Percentiles rank a stretch among this genome's conserved stretches.
Evolutionary conservation across 2,797 vertebrate genomes (phyloP).

Genomic region (Cossypha heuglini): DNA sequence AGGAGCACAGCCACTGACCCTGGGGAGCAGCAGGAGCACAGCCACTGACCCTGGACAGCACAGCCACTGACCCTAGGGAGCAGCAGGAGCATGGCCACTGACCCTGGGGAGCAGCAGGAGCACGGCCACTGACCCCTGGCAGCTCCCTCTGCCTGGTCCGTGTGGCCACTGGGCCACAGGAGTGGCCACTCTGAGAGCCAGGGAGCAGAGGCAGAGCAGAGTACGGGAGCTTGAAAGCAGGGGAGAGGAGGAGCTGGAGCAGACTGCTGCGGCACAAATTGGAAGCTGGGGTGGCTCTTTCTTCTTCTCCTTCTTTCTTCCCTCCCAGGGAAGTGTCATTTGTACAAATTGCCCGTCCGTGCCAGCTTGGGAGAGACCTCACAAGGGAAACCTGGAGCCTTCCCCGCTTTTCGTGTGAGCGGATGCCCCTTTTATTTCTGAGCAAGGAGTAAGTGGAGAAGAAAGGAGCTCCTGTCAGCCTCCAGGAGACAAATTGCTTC

Average conservation of each 20-base stretch:
- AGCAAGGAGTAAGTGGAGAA: slow-evolving; percentile 51
- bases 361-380: slow-evolving; percentile 44
- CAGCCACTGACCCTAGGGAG: too few relatives aligned
- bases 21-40: too few relatives aligned
- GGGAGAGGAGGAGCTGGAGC: not conserved
- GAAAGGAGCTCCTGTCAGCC: slow-evolving; percentile 51
- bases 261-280: not conserved
- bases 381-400: slow-evolving; percentile 46
- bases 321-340: slow-evolving; percentile 46
- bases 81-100: fast-evolving
- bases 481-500: slow-evolving; percentile 63
- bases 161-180: not conserved
- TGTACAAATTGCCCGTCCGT: slow-evolving; percentile 60
- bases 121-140: not conserved
- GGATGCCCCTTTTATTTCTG: slow-evolving; percentile 54
- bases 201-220: not conserved
- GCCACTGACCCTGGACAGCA: not conserved
- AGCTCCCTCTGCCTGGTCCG: not conserved
- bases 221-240: fast-evolving
- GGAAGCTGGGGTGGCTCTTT: slow-evolving; percentile 21
- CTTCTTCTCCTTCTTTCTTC: not conserved
- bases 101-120: too few relatives aligned
- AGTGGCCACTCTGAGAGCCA: fast-evolving
- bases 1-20: not conserved
- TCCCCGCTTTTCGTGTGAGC: slow-evolving; percentile 56